Evolutionary conservation across 1,140 invertebrate genomes (phyloP).

Genomic region (Steinernema feltiae): DNA sequence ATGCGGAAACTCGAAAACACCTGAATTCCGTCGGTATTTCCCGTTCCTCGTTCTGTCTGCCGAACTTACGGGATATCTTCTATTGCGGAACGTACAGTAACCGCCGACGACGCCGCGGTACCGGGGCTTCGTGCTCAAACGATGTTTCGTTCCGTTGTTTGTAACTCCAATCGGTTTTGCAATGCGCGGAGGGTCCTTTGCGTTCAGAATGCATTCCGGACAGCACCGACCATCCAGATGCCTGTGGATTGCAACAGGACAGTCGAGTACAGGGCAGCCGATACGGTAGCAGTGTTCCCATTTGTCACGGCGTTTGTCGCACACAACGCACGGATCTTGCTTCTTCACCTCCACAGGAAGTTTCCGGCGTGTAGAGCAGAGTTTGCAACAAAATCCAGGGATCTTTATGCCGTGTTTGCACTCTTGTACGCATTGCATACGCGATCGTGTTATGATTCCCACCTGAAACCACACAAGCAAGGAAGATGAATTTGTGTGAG

Average conservation of each 20-base stretch:
- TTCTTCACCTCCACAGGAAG: not conserved
- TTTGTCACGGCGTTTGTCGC: not conserved
- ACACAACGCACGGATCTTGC: not conserved
- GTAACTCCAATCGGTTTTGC: not conserved
- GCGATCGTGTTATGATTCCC: not conserved
- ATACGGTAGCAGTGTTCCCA: slow-evolving; percentile 1
- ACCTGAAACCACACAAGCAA: not conserved
- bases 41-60: not conserved
- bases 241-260: not conserved
- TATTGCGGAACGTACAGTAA: not conserved
- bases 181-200: not conserved
- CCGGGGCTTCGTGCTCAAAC: not conserved
- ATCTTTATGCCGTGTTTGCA: not conserved
- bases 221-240: not conserved
- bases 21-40: no score
- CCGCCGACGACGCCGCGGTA: not conserved
- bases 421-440: not conserved
- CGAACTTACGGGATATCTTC: not conserved
- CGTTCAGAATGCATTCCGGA: not conserved
- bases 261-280: not conserved
- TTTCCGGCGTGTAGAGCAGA: not conserved
- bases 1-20: not conserved
- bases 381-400: not conserved
- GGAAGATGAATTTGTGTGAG: no score
- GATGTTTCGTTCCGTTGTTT: not conserved